Evolutionary conservation across 2,113 vertebrate genomes (phyloP).

Genomic region (Oophaga pumilio): DNA sequence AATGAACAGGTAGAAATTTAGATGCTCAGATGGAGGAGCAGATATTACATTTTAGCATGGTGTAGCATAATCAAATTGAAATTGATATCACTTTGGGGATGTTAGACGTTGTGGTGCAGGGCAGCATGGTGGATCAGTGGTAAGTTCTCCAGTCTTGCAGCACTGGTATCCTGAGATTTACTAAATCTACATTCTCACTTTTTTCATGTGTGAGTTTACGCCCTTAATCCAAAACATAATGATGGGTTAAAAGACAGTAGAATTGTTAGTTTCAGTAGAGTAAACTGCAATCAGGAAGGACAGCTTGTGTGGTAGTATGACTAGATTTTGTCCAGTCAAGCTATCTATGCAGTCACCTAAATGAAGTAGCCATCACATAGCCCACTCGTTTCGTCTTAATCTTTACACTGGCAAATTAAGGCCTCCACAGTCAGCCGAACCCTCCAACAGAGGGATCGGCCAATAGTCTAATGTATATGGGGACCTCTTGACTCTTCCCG

Average conservation of each 20-base stretch:
- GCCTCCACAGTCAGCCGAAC: too few relatives aligned
- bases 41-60: background rate
- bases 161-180: background rate
- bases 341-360: background rate
- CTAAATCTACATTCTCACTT: background rate
- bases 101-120: background rate
- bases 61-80: background rate
- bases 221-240: too few relatives aligned
- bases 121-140: background rate
- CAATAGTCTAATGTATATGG: too few relatives aligned
- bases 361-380: too few relatives aligned
- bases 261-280: too few relatives aligned
- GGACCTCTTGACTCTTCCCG: too few relatives aligned
- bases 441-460: too few relatives aligned
- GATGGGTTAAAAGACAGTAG: too few relatives aligned
- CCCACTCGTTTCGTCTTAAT: too few relatives aligned
- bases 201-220: too few relatives aligned
- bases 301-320: background rate
- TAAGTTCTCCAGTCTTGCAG: background rate
- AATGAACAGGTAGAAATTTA: slow-evolving; percentile 25
- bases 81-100: background rate
- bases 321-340: background rate
- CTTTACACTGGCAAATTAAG: too few relatives aligned
- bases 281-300: too few relatives aligned
- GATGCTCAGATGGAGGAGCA: background rate